Base-by-base conservation (phyloP, 2,797 vertebrate genomes). In the Periparus ater region DNA sequence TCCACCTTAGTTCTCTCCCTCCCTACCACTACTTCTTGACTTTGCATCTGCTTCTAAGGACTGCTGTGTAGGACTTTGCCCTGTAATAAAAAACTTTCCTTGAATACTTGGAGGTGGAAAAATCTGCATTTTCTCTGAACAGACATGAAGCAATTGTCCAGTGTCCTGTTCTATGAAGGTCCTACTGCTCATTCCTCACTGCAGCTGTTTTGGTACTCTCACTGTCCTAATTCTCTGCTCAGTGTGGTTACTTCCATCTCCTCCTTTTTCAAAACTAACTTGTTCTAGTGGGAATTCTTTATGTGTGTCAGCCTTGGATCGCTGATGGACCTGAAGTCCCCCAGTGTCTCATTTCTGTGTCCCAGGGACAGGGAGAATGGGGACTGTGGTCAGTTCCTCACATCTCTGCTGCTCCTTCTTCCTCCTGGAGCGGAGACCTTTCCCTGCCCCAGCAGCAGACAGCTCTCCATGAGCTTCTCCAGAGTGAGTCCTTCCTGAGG, bases 351-450 rank as follows among this genome's bases (percentile, higher is more conserved):
- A 32, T 48, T 75, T 34, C 3, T 27, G 7, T 48, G 6, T 47
- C 26, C 19, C 25, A 48, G 44, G 36, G 44, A 34, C 10, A 27
- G 27, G 53, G 20, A 17, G 7, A 73, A 9, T 38, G 50, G 22
- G 17, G 21, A 16, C 14, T 13, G 0, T 1, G 2, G n/a, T 12
- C 13, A 54, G 5, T 17, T 50, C 5, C 11, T 36, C 57, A 16
- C 11, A 13, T 34, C n/a, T 29, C 32, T 34, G 45, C 60, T 32
- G 7, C 29, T 60, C 27, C 54, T 32, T 23, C 23, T 22, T 62
- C 17, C 74, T 58, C n/a, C 2, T 2, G 6, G 38, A 32, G 22
- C 22, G 17, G 51, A 50, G 38, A 29, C 15, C 9, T 29, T 38
- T n/a, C 45, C 51, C 19, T 45, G 45, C 29, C 19, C 32, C 27